These are phyloP conservation scores for Scomber colias DNA, from an alignment of 2,113 vertebrate species.

Conservation along the genomic window DNA sequence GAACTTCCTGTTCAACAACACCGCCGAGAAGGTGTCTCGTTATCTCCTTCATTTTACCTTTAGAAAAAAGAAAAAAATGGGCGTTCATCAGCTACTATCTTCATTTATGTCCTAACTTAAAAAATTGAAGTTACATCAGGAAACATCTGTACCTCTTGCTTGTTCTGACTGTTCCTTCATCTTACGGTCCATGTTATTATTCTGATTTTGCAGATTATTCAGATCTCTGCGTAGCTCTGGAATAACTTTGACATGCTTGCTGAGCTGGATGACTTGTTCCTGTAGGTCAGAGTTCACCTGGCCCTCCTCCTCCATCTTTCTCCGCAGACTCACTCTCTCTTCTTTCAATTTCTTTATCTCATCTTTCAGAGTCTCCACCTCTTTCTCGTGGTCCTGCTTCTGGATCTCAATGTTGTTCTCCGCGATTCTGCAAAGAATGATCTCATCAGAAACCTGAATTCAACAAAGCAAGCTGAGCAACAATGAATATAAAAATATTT, in stretches of 20 bases:
- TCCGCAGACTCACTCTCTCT: constrained; percentile 84
- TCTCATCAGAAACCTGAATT: not conserved
- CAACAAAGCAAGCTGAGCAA: not conserved
- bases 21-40: constrained; percentile 90
- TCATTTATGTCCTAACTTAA: not conserved
- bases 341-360: constrained; percentile 88
- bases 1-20: constrained; percentile 87
- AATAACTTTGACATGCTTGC: constrained; percentile 89
- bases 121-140: not conserved
- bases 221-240: constrained; percentile 93
- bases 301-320: constrained; percentile 84
- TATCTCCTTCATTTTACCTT: constrained; percentile 92
- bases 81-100: not conserved
- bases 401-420: constrained; percentile 92
- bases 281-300: constrained; percentile 83
- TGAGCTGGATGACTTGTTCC: constrained; percentile 89
- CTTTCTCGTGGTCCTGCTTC: constrained; percentile 88
- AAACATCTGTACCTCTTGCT: constrained; percentile 86
- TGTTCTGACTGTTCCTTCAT: constrained; percentile 89
- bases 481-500: not conserved
- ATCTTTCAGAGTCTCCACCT: constrained; percentile 85
- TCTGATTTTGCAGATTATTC: constrained; percentile 89
- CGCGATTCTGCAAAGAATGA: constrained; percentile 84
- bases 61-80: constrained; percentile 35
- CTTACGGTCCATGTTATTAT: constrained; percentile 87